phyloP scores from a whole-genome alignment of 2,113 vertebrate genomes.

The Zosterops borbonicus region DNA sequence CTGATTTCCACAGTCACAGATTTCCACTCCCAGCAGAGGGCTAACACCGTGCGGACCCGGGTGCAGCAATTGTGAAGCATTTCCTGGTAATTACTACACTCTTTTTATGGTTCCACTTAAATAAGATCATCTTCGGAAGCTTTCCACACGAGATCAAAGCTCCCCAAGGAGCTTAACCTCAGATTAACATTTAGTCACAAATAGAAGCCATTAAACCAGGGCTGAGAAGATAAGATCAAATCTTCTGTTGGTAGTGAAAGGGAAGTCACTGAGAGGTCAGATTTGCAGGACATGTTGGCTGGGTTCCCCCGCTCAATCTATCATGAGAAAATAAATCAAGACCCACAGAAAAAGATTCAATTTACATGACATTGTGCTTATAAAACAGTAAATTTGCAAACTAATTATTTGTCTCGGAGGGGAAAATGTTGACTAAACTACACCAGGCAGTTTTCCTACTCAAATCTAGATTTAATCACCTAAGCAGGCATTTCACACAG shows the following conservation, averaged over 20 bases:
- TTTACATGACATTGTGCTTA: background rate
- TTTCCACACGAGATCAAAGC: background rate
- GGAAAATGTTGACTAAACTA: background rate
- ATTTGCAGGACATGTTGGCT: background rate
- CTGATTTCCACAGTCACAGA: background rate
- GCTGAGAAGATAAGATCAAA: background rate
- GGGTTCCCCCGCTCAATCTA: background rate
- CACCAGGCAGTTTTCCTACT: background rate
- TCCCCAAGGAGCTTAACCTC: background rate
- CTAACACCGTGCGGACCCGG: background rate
- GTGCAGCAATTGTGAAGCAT: background rate
- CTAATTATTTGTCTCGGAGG: background rate
- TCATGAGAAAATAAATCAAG: background rate
- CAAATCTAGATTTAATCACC: background rate
- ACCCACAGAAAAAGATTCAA: background rate
- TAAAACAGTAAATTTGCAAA: background rate
- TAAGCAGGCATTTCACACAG: background rate
- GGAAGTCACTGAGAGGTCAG: background rate
- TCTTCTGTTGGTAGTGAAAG: background rate
- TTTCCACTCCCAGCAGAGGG: background rate
- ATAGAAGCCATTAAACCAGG: background rate
- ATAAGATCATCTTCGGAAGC: background rate
- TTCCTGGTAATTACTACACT: background rate
- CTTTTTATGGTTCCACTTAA: background rate
- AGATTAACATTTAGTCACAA: background rate